phyloP scores from a whole-genome alignment of 2,888 invertebrate genomes.

The Carabus problematicus region DNA sequence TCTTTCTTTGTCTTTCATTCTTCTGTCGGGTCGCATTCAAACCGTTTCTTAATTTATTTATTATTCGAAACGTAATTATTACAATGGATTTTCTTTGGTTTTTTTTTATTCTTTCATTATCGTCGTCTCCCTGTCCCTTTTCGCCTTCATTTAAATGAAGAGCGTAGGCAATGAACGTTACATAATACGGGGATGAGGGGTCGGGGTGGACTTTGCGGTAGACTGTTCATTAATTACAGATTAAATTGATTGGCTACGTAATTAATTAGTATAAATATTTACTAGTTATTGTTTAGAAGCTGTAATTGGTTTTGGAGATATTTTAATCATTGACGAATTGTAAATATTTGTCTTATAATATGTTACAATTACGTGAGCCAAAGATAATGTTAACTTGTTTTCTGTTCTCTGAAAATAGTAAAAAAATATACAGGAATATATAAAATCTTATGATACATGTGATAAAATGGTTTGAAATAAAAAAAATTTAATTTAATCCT shows the following conservation, averaged over 20 bases:
- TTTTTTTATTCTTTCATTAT: slow-evolving; percentile 11
- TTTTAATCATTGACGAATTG: not conserved
- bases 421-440: too few species aligned
- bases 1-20: not conserved
- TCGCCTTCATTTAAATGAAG: slow-evolving; percentile 27
- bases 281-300: slow-evolving; percentile 29
- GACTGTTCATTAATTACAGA: slow-evolving; percentile 27
- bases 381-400: too few species aligned
- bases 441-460: too few species aligned
- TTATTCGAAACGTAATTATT: slow-evolving; percentile 35
- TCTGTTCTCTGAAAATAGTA: too few species aligned
- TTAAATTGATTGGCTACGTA: slow-evolving; percentile 34
- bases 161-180: slow-evolving; percentile 12
- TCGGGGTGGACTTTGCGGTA: slow-evolving; percentile 21
- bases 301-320: not conserved
- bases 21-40: not conserved
- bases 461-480: too few species aligned
- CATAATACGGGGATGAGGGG: not conserved
- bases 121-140: slow-evolving; percentile 6
- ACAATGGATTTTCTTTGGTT: slow-evolving; percentile 11
- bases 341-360: too few species aligned
- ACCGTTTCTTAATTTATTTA: slow-evolving; percentile 31
- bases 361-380: too few species aligned
- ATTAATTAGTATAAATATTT: slow-evolving; percentile 37
- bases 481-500: too few species aligned